Evolutionary conservation across 2,113 vertebrate genomes (phyloP), one percentile per base, ranked within the genome.

Genomic region (Pteronura brasiliensis): DNA sequence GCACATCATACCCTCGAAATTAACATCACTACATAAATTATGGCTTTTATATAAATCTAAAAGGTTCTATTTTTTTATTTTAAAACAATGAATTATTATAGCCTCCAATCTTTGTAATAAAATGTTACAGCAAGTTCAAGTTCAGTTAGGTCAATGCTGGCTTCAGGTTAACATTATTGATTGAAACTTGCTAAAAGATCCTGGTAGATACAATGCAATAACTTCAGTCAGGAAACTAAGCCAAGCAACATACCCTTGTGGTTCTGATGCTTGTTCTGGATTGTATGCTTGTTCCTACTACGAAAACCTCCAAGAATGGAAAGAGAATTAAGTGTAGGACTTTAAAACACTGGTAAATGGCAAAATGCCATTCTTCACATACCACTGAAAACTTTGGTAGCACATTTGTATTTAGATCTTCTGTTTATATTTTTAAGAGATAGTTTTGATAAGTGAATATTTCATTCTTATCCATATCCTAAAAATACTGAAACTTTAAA

Each of bases 131-230:
- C 88, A 36, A 89, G 82, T 81, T 93, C 84, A 89, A 97, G 57
- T 91, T 95, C 92, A 81, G 39, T 97, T 55, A 96, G 95, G 89
- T 95, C 91, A 90, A 3, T 92, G 85, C 13, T 95, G 10, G 88
- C 96, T 98, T 98, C 76, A 93, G 93, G 97, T 95, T 98, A 87
- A 82, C 18, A 36, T 8, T 98, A 98, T 98, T 97, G 98, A 97
- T 96, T 96, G 96, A 57, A 98, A 72, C 29, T 96, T 98, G 49
- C 98, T 91, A 44, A 95, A 97, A 63, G 95, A 95, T 89, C 55
- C 93, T 95, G 88, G 81, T 55, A 95, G 89, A 94, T 77, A 80
- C 47, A 85, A 27, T 77, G 95, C 17, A 94, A 59, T 3, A 0
- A 69, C 47, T 93, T 94, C 27, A 52, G 25, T 82, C 79, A 76